A percentile compares a stretch with the other conserved stretches of the same genome.
These are phyloP conservation scores for Vulpes ferrilata DNA, from an alignment of 2,113 vertebrate species.

Conservation along the genomic window DNA sequence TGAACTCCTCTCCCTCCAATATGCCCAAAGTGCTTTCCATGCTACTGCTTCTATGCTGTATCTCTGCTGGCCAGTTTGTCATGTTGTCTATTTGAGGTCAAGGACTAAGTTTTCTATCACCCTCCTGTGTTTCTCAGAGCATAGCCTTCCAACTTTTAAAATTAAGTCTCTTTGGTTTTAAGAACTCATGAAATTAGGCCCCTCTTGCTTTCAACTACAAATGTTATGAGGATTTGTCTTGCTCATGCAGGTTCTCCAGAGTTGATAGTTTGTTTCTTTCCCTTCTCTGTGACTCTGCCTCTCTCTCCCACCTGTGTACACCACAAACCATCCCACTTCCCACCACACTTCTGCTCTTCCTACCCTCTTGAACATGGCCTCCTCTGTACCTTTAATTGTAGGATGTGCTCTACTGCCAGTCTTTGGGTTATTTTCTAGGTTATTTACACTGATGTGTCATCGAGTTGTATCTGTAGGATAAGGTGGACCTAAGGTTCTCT, in stretches of 20 bases:
- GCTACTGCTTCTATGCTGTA: background rate
- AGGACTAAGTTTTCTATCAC: background rate
- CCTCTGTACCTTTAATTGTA: background rate
- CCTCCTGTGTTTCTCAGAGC: background rate
- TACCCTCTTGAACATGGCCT: background rate
- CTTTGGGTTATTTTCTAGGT: background rate
- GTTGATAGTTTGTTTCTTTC: background rate
- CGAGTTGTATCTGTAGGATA: background rate
- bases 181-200: background rate
- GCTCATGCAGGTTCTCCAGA: background rate
- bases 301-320: background rate
- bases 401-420: background rate
- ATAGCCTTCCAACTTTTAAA: background rate
- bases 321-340: background rate
- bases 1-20: background rate
- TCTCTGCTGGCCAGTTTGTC: background rate
- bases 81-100: background rate
- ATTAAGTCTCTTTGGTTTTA: background rate
- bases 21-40: background rate
- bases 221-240: background rate
- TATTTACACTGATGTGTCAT: background rate
- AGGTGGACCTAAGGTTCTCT: background rate
- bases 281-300: background rate
- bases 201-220: background rate
- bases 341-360: background rate